A percentile compares a stretch with the other conserved stretches of the same genome.
Conservation (phyloP, 2,113 vertebrate species). For the Agapornis roseicollis region DNA sequence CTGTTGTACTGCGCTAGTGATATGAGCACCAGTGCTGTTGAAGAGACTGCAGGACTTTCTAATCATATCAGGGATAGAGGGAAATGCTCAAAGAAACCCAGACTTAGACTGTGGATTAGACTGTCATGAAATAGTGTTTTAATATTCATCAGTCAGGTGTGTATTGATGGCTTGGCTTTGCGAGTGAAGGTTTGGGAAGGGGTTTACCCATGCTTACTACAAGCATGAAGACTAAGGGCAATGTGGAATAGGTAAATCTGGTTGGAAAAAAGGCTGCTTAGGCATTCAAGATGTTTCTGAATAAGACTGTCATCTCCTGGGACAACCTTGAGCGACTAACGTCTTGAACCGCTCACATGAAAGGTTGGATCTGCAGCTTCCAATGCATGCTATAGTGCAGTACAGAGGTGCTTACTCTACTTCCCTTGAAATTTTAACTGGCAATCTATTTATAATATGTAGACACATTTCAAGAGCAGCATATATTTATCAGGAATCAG, state of each 20-base stretch:
- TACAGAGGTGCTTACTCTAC: neutral
- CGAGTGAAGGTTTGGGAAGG: too few species aligned
- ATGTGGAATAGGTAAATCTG: too few species aligned
- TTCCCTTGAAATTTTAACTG: neutral
- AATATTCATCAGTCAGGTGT: rapidly evolving
- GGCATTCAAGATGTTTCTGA: too few species aligned
- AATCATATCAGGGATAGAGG: neutral
- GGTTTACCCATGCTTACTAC: too few species aligned
- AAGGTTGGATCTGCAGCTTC: too few species aligned
- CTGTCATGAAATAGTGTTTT: neutral
- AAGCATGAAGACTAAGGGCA: too few species aligned
- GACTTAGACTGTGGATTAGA: neutral
- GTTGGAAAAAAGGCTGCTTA: too few species aligned
- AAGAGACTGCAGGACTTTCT: neutral
- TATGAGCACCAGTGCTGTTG: neutral
- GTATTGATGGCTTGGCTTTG: too few species aligned
- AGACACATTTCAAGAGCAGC: neutral
- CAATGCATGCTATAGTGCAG: neutral
- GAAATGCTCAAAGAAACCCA: neutral
- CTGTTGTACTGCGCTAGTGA: neutral
- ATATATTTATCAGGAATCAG: neutral
- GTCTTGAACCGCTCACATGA: too few species aligned
- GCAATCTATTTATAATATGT: neutral
- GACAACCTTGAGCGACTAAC: too few species aligned
- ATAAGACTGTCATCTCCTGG: too few species aligned